Percentiles rank a stretch among this genome's conserved stretches.
phyloP scores from a whole-genome alignment of 2,888 invertebrate genomes.

The Antheraea assamensis region DNA sequence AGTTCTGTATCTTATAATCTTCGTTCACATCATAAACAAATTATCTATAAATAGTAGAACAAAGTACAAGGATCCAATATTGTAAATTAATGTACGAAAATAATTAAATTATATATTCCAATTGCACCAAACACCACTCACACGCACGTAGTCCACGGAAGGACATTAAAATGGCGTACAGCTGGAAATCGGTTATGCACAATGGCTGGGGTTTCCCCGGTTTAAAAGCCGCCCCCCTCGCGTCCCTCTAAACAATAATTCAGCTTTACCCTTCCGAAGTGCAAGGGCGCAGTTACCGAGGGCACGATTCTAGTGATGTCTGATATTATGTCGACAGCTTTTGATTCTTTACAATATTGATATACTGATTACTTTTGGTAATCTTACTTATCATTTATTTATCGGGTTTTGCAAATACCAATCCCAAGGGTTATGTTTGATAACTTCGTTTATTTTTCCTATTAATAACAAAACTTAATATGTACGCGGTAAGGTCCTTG shows the following conservation, averaged over 20 bases:
- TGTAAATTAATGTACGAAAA: neutral
- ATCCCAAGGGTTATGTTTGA: neutral
- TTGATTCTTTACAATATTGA: neutral
- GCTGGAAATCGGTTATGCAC: constrained; percentile 80
- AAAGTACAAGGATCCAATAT: neutral
- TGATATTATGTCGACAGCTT: constrained; percentile 13
- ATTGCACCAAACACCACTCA: constrained; percentile 39
- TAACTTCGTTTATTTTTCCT: neutral
- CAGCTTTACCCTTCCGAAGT: constrained; percentile 81
- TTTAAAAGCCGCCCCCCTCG: constrained; percentile 66
- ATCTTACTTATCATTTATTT: neutral
- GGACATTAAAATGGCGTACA: constrained; percentile 80
- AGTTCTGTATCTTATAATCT: too few species aligned
- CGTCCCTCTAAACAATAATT: constrained; percentile 79
- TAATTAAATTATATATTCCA: constrained; percentile 12
- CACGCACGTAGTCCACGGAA: constrained; percentile 48
- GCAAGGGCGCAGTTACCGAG: constrained; percentile 80
- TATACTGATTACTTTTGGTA: neutral
- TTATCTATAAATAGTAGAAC: neutral
- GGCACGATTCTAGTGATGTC: constrained; percentile 57
- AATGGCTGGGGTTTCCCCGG: constrained; percentile 81
- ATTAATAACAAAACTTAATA: neutral
- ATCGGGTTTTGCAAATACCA: neutral
- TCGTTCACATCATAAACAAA: neutral
- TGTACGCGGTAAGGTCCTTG: neutral